These are phyloP conservation scores for Meteorus cinctellus DNA, from an alignment of 2,888 invertebrate genomes.

Conservation along the genomic window DNA sequence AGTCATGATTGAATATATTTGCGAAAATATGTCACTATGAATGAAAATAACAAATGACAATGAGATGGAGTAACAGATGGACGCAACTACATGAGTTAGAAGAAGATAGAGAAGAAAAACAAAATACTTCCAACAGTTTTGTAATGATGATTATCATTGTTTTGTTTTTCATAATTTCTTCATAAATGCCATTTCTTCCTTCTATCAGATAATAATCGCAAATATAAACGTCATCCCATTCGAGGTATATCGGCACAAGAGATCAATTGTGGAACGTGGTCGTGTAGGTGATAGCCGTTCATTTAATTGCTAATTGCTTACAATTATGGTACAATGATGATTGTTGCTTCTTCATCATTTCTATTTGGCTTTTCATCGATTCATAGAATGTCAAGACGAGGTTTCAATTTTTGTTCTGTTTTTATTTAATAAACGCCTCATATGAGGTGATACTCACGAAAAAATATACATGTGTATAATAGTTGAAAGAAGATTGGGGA, in stretches of 20 bases:
- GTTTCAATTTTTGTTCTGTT: constrained; percentile 33
- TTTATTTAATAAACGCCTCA: constrained; percentile 14
- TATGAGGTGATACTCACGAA: constrained; percentile 12
- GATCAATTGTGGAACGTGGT: constrained; percentile 32
- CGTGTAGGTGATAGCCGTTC: constrained; percentile 9
- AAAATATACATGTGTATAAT: not conserved
- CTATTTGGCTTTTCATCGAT: constrained; percentile 66
- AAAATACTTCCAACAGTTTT: constrained; percentile 22
- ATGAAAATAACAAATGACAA: constrained; percentile 12
- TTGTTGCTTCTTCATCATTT: constrained; percentile 40
- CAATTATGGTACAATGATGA: constrained; percentile 44
- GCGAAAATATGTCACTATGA: constrained; percentile 1
- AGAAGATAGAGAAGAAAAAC: constrained; percentile 16
- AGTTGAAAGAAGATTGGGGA: constrained; percentile 24
- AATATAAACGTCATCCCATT: constrained; percentile 23
- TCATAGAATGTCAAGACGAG: constrained; percentile 66
- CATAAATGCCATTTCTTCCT: constrained; percentile 53
- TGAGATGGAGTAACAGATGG: not conserved
- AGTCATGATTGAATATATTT: constrained; percentile 8
- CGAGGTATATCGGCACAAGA: constrained; percentile 12
- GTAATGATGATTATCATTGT: constrained; percentile 19
- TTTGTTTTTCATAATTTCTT: constrained; percentile 43
- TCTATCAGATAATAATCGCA: constrained; percentile 24
- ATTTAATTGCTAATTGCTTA: constrained; percentile 35
- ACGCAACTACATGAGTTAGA: constrained; percentile 29